Evolutionary conservation across 2,797 vertebrate species (phyloP).

Genomic region (Aulostomus chinensis): DNA sequence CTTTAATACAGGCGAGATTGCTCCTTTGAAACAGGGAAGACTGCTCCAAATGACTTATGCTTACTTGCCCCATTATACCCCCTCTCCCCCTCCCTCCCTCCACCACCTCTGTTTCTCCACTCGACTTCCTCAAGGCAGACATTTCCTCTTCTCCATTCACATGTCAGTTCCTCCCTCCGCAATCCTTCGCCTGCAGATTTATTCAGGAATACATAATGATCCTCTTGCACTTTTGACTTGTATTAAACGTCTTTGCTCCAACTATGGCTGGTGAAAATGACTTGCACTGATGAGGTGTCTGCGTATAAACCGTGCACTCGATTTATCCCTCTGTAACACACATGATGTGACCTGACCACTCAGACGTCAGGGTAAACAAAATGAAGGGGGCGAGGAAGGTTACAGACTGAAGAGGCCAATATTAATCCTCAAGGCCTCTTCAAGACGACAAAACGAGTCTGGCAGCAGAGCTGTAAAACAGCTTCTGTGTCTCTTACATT

Average conservation of each 20-base stretch:
- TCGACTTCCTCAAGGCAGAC: conserved; percentile 39
- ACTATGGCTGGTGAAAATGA: conserved; percentile 36
- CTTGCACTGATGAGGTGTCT: conserved; percentile 49
- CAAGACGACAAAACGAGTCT: conserved; percentile 27
- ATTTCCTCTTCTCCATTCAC: conserved; percentile 57
- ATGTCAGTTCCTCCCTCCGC: conserved; percentile 45
- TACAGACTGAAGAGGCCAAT: conserved; percentile 26
- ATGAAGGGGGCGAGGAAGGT: conserved; percentile 15
- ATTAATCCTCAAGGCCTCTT: conserved; percentile 42
- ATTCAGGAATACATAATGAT: conserved; percentile 63
- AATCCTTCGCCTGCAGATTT: conserved; percentile 55
- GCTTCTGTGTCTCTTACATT: conserved; percentile 18
- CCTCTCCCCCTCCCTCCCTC: conserved; percentile 10
- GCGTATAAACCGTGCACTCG: conserved; percentile 35
- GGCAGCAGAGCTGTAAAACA: conserved; percentile 18
- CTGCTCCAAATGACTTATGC: conserved; percentile 44
- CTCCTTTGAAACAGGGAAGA: conserved; percentile 46
- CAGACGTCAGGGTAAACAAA: conserved; percentile 49
- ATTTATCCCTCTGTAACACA: conserved; percentile 19
- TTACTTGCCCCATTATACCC: conserved; percentile 36
- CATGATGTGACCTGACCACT: conserved; percentile 50
- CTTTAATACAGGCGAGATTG: conserved; percentile 49
- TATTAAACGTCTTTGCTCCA: conserved; percentile 60
- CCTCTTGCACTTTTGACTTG: conserved; percentile 62
- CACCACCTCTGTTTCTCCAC: conserved; percentile 10